Percentiles rank a stretch among this genome's conserved stretches.
phyloP scores from a whole-genome alignment of 2,113 vertebrate genomes.

The Crypturellus undulatus region DNA sequence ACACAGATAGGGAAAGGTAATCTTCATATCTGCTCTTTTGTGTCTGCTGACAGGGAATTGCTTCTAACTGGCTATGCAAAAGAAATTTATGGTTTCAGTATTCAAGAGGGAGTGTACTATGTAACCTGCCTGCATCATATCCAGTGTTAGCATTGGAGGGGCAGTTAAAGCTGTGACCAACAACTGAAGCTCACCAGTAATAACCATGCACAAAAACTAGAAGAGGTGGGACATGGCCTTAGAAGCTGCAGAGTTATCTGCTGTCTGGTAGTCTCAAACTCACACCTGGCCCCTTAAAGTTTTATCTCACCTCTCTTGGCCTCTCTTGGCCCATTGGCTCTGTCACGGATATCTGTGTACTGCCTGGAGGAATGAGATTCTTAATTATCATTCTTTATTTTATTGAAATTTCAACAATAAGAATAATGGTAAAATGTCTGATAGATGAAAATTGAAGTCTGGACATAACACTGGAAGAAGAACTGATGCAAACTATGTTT shows the following conservation, averaged over 20 bases:
- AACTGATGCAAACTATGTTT: not conserved
- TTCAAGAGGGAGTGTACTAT: not conserved
- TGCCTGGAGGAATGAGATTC: not conserved
- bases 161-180: not conserved
- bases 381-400: not conserved
- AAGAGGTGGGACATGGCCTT: not conserved
- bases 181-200: not conserved
- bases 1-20: not conserved
- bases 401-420: not conserved
- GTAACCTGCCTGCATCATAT: accelerated
- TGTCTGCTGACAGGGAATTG: not conserved
- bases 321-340: not conserved
- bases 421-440: not conserved
- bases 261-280: not conserved
- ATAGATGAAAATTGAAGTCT: not conserved
- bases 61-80: not conserved
- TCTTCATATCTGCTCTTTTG: not conserved
- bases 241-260: not conserved
- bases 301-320: not conserved
- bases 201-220: not conserved
- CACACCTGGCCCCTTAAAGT: not conserved
- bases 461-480: not conserved
- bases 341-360: not conserved
- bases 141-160: not conserved
- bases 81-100: not conserved